Percentiles rank a stretch among this genome's conserved stretches.
Evolutionary conservation across 1,140 invertebrate genomes (phyloP).

Genomic region (Listronotus oregonensis): DNA sequence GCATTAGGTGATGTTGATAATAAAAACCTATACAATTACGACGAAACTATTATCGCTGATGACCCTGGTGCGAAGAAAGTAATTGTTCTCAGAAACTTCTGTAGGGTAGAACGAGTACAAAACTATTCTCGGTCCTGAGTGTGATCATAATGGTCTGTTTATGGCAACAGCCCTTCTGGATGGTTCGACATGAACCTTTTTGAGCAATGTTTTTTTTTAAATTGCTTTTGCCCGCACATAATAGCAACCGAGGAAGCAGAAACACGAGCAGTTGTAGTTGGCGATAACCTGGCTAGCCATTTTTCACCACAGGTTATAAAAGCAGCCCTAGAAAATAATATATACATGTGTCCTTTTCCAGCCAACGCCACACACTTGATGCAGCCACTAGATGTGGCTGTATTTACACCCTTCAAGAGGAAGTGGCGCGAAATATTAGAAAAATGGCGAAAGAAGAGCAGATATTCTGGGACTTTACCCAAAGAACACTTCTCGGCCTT

Average conservation of each 20-base stretch:
- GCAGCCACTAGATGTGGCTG: no score
- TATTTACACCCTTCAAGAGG: no score
- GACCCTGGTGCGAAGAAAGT: conserved; percentile 23
- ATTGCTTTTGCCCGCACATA: neutral
- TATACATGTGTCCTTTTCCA: neutral
- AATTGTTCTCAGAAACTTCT: conserved; percentile 19
- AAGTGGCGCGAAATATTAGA: no score
- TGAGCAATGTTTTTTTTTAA: no score
- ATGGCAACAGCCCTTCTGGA: conserved; percentile 19
- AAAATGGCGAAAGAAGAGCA: no score
- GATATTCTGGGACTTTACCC: no score
- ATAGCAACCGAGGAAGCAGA: neutral
- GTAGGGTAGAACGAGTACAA: conserved; percentile 22
- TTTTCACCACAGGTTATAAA: conserved; percentile 18
- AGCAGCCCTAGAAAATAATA: conserved; percentile 18
- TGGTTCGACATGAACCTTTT: conserved; percentile 10
- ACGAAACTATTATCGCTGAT: conserved; percentile 22
- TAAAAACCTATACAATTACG: conserved; percentile 1
- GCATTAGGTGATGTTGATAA: conserved; percentile 4
- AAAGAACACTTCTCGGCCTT: conserved; percentile 2
- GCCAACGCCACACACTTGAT: no score
- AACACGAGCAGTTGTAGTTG: conserved; percentile 14
- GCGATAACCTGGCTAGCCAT: conserved; percentile 8
- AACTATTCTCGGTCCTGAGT: conserved; percentile 8
- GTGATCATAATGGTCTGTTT: conserved; percentile 43